Percentiles rank a stretch among this genome's conserved stretches.
Conservation (phyloP, 1,140 invertebrate species). For the Melitaea cinxia region DNA sequence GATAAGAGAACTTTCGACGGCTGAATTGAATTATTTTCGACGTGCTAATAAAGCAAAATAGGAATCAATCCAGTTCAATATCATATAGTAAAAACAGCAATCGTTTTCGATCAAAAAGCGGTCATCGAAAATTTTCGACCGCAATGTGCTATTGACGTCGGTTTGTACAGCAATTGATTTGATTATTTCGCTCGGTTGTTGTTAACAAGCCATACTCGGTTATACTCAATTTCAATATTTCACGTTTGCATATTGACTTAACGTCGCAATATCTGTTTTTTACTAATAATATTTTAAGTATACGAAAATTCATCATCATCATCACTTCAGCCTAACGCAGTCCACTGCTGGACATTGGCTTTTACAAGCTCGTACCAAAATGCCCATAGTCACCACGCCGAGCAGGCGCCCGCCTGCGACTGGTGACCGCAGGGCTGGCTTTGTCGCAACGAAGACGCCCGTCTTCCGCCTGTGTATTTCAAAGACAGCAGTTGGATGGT, state of each 20-base stretch:
- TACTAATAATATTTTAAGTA: background rate
- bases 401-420: no score
- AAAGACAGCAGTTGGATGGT: no score
- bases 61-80: slow-evolving; percentile 4
- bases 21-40: background rate
- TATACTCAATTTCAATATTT: slow-evolving; percentile 25
- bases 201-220: slow-evolving; percentile 20
- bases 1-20: background rate
- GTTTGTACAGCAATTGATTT: slow-evolving; percentile 18
- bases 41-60: background rate
- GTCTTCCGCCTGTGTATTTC: no score
- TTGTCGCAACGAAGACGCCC: no score
- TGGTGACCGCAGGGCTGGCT: no score
- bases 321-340: no score
- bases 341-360: no score
- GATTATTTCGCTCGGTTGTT: slow-evolving; percentile 22
- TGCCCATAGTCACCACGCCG: no score
- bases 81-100: background rate
- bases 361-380: no score
- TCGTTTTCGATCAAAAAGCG: slow-evolving; percentile 10
- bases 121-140: slow-evolving; percentile 11
- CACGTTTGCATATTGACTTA: slow-evolving; percentile 16
- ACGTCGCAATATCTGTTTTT: background rate
- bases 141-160: slow-evolving; percentile 1
- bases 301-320: no score